Evolutionary conservation across 2,888 invertebrate genomes (phyloP), one percentile per base, ranked within the genome.

Genomic region (Hirtodrosophila cameraria): DNA sequence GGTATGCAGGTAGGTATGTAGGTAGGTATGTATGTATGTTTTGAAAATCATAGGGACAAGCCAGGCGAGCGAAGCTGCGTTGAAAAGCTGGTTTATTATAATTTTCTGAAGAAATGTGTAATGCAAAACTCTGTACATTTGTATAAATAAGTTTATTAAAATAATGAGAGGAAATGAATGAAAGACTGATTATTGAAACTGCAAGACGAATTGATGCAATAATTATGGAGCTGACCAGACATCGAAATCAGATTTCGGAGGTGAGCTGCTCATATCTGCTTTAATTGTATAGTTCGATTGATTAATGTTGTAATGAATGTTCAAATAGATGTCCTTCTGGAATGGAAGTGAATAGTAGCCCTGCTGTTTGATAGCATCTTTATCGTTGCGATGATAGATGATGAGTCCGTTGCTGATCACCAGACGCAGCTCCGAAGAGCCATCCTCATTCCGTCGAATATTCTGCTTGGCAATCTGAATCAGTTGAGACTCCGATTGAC

Each of bases 281-380:
- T 84, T 76, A 23, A 88, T 77, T n/a, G 89, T 86, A 11, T 89
- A 88, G 64, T 88, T 85, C 30, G 61, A 65, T 23, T 77, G 74
- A 20, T 77, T 84, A 41, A 88, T 65, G 28, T 33, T 78, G 41
- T 86, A 88, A 64, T 82, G 80, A 13, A 88, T 73, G 20, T 75
- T 88, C 15, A 88, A 62, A 18, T 75, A 88, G 41, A 71, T 72
- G 15, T 71, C 72, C 11, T 72, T 50, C 6, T 54, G 66, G 3
- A 89, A 52, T 43, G 64, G 66, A 39, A 89, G 63, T 0, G 85
- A 55, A 1, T 62, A 66, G 62, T 68, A 85, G 33, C 82, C 86
- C 13, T 48, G 43, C 42, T 87, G 75, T 8, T 43, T 60, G 16
- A 49, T 46, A 3, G 59, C 52, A 1, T 57, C 72, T 49, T 46